Percentiles rank a stretch among this genome's conserved stretches.
phyloP scores from a whole-genome alignment of 2,797 vertebrate species.

The Parambassis ranga region DNA sequence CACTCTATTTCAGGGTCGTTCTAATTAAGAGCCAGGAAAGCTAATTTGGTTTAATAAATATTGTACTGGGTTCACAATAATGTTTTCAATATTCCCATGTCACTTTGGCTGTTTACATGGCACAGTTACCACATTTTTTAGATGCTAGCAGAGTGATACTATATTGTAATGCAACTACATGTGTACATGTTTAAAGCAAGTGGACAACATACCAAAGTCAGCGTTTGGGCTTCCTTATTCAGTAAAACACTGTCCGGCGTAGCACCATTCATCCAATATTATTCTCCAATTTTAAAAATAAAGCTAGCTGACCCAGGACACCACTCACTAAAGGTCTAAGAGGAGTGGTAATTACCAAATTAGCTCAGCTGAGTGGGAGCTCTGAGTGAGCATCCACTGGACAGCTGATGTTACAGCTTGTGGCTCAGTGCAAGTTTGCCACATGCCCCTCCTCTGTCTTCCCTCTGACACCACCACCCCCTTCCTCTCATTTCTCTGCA shows the following conservation, averaged over 20 bases:
- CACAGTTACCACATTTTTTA: neutral
- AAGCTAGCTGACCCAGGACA: neutral
- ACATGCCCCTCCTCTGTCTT: slow-evolving; percentile 30
- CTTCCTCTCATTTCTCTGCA: slow-evolving; percentile 38
- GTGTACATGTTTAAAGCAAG: too few relatives aligned
- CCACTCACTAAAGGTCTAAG: neutral
- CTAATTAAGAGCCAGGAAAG: slow-evolving; percentile 32
- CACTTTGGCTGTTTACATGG: slow-evolving; percentile 1
- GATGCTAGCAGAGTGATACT: neutral
- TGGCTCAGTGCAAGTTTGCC: slow-evolving; percentile 35
- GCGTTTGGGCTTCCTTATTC: neutral
- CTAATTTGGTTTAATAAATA: slow-evolving; percentile 15
- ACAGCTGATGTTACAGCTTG: slow-evolving; percentile 34
- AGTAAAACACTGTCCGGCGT: neutral
- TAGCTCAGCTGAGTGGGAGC: slow-evolving; percentile 19
- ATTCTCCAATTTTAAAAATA: neutral
- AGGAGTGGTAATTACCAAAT: slow-evolving; percentile 14
- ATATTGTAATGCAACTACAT: neutral
- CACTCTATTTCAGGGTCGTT: slow-evolving; percentile 24
- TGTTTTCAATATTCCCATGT: neutral
- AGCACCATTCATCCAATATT: neutral
- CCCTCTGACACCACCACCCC: slow-evolving; percentile 28
- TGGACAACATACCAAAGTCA: neutral
- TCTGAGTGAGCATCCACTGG: slow-evolving; percentile 24
- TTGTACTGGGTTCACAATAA: slow-evolving; percentile 3